Evolutionary conservation across 2,797 vertebrate genomes (phyloP), one percentile per base, ranked within the genome.

Genomic region (Premnoplex brunnescens): DNA sequence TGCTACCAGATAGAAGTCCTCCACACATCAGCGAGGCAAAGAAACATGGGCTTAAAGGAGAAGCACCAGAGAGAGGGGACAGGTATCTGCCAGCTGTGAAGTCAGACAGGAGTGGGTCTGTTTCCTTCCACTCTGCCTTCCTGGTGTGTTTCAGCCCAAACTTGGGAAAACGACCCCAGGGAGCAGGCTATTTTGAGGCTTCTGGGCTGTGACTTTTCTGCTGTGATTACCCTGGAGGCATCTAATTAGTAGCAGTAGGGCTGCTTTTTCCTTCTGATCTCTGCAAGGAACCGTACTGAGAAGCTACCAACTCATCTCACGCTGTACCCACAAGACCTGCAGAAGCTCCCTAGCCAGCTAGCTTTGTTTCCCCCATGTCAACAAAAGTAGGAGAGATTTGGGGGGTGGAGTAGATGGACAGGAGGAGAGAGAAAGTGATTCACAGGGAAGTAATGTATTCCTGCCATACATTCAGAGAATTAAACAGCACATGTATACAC

Each of bases 391-490:
- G 69, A 92, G 73, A 91, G 55, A 94, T 85, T 87, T 89, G 14
- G 18, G 44, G 49, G 75, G 75, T 85, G 88, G 91, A 91, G 73
- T 93, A 87, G 62, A 96, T 95, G 89, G 94, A 89, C 93, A 89
- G 75, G 81, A 94, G 93, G 82, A 92, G 64, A 91, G 71, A 80
- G 82, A 96, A 92, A 82, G 86, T 91, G 67, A 89, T 87, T 96
- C 78, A 80, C 59, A 23, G 85, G 66, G 80, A 95, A 89, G 85
- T 89, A 89, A 93, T 81, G 62, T 94, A 96, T 96, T 97, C 95
- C 89, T 95, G 87, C 71, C 46, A 76, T 96, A 92, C 89, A 86
- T 95, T 96, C 88, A 93, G 85, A 94, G 89, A 92, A 92, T 73
- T 83, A 49, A 87, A 77, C 64, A 85, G 66, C 90, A 89, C 88